phyloP scores from a whole-genome alignment of 1,140 invertebrate species.

The Nebria ingens region DNA sequence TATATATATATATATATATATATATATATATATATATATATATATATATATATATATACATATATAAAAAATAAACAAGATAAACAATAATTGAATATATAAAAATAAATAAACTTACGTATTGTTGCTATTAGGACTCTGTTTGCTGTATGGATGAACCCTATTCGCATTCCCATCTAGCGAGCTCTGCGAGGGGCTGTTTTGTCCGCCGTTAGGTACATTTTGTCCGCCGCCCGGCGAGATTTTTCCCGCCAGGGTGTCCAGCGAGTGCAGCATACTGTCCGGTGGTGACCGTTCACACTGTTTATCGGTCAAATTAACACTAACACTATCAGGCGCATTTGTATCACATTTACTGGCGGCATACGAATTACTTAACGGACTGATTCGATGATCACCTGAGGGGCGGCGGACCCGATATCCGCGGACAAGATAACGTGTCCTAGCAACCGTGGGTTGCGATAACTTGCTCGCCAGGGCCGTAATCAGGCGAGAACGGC shows the following conservation, averaged over 20 bases:
- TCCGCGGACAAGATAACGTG: constrained; percentile 9
- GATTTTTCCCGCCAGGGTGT: constrained; percentile 69
- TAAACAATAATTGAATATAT: too few species aligned
- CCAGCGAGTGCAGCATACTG: constrained; percentile 63
- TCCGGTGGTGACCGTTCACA: neutral
- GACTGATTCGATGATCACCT: neutral
- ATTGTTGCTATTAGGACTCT: too few species aligned
- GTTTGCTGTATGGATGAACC: constrained; percentile 45
- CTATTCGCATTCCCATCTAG: constrained; percentile 47
- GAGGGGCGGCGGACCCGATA: neutral
- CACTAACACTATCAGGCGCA: too few species aligned
- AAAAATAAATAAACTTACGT: too few species aligned
- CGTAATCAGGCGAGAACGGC: neutral
- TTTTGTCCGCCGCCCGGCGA: constrained; percentile 50
- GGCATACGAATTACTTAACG: too few species aligned
- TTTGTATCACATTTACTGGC: too few species aligned
- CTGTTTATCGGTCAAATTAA: too few species aligned
- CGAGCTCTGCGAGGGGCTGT: constrained; percentile 27
- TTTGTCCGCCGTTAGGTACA: constrained; percentile 14
- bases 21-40: too few species aligned
- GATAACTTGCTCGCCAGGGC: constrained; percentile 4
- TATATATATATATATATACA: too few species aligned
- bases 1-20: too few species aligned
- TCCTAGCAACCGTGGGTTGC: constrained; percentile 1
- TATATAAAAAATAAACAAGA: too few species aligned